Evolutionary conservation across 2,888 invertebrate genomes (phyloP).

Genomic region (Podabrus alpinus): DNA sequence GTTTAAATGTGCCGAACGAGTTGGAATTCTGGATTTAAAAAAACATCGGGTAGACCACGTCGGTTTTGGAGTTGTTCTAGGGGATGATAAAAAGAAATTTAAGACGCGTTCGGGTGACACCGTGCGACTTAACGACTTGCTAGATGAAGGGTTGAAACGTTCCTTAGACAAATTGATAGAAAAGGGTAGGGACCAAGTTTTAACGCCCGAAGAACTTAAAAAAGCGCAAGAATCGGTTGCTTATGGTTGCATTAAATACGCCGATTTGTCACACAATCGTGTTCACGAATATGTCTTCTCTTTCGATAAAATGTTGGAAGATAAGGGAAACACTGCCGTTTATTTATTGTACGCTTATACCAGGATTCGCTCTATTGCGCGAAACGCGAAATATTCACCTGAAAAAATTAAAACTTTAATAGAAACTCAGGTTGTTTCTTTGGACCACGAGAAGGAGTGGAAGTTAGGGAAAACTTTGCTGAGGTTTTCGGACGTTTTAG

Average conservation of each 20-base stretch:
- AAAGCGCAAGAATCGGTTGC: conserved; percentile 89
- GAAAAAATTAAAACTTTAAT: conserved; percentile 67
- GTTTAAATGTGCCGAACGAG: conserved; percentile 77
- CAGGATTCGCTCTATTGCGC: conserved; percentile 87
- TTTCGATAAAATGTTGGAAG: conserved; percentile 98
- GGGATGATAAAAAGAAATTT: conserved; percentile 98
- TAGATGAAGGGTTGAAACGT: conserved; percentile 89
- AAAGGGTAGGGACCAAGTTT: conserved; percentile 82
- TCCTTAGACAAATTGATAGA: conserved; percentile 82
- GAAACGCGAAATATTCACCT: conserved; percentile 71
- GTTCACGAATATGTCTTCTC: conserved; percentile 96
- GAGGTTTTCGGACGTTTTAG: conserved; percentile 84
- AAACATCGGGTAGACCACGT: conserved; percentile 84
- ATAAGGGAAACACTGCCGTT: conserved; percentile 98
- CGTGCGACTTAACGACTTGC: conserved; percentile 76
- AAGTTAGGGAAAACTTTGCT: conserved; percentile 87
- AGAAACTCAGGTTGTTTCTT: conserved; percentile 63
- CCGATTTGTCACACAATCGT: conserved; percentile 93
- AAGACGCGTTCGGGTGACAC: conserved; percentile 98
- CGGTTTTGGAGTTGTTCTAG: conserved; percentile 94
- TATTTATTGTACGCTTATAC: conserved; percentile 95
- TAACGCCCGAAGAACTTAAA: conserved; percentile 79
- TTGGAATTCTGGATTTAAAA: conserved; percentile 68
- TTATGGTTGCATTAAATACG: conserved; percentile 98
- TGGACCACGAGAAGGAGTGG: conserved; percentile 92